These are phyloP conservation scores for Empis livida DNA, from an alignment of 2,888 invertebrate species.

Conservation along the genomic window DNA sequence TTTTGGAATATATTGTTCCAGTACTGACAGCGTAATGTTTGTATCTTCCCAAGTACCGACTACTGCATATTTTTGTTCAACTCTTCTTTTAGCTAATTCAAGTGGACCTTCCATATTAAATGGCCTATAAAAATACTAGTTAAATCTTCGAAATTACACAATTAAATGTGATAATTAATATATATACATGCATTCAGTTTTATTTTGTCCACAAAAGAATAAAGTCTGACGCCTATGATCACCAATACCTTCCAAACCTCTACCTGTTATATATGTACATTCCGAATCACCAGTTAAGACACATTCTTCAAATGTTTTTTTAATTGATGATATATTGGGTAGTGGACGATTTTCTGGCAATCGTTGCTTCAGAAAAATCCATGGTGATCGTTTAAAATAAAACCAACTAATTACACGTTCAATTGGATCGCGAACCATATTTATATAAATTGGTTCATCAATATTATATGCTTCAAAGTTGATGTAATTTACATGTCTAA, in stretches of 20 bases:
- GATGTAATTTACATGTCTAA: conserved; percentile 77
- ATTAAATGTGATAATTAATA: too few species aligned
- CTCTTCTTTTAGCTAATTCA: conserved; percentile 66
- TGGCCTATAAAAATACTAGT: conserved; percentile 42
- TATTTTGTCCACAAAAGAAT: conserved; percentile 80
- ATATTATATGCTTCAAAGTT: conserved; percentile 65
- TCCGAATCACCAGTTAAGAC: conserved; percentile 65
- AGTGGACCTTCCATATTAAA: conserved; percentile 69
- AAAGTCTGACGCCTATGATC: conserved; percentile 74
- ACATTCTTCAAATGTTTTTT: conserved; percentile 75
- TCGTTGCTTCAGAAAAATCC: conserved; percentile 53
- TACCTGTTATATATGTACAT: conserved; percentile 64
- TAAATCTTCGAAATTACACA: not conserved
- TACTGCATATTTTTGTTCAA: conserved; percentile 71
- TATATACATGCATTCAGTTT: conserved; percentile 60
- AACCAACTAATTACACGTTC: conserved; percentile 85
- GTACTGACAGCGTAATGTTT: conserved; percentile 64
- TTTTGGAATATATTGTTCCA: conserved; percentile 66
- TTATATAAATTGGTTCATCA: conserved; percentile 75
- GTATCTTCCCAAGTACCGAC: conserved; percentile 77
- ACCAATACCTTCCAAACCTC: conserved; percentile 60
- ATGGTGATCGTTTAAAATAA: conserved; percentile 76
- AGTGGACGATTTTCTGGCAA: conserved; percentile 70
- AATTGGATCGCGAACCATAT: conserved; percentile 75
- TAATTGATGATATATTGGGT: conserved; percentile 61